phyloP scores from a whole-genome alignment of 2,888 invertebrate species.

The Drosophila eohydei region DNA sequence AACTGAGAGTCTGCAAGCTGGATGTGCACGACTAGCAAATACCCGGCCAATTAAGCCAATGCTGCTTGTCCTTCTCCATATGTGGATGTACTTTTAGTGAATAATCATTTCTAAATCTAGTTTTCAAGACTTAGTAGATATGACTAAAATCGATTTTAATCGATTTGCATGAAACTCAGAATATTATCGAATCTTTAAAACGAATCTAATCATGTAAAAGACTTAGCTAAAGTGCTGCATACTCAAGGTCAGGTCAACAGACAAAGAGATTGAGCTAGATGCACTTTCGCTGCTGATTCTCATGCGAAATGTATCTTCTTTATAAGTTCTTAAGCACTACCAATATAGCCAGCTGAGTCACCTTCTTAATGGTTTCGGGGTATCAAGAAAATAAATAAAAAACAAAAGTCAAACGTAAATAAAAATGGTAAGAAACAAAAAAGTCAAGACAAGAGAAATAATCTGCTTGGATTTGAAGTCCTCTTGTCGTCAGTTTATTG shows the following conservation, averaged over 20 bases:
- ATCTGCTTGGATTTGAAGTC: conserved; percentile 49
- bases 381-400: conserved; percentile 1
- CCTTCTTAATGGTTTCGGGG: not conserved
- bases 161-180: no score
- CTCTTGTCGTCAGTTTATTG: conserved; percentile 67
- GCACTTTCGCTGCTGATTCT: not conserved
- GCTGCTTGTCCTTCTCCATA: no score
- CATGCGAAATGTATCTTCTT: no score
- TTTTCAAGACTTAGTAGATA: no score
- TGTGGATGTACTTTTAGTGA: no score
- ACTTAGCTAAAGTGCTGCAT: no score
- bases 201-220: no score
- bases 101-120: no score
- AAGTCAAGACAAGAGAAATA: conserved; percentile 30
- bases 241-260: not conserved
- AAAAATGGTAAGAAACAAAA: not conserved
- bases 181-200: no score
- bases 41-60: not conserved
- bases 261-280: not conserved
- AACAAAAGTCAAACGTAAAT: not conserved
- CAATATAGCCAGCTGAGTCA: not conserved
- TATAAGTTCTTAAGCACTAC: not conserved
- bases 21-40: not conserved
- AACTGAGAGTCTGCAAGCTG: not conserved
- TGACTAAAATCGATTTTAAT: no score